Percentiles rank a stretch among this genome's conserved stretches.
These are phyloP conservation scores for Sylvicapra grimmia DNA, from an alignment of 2,113 vertebrate species.

Conservation along the genomic window DNA sequence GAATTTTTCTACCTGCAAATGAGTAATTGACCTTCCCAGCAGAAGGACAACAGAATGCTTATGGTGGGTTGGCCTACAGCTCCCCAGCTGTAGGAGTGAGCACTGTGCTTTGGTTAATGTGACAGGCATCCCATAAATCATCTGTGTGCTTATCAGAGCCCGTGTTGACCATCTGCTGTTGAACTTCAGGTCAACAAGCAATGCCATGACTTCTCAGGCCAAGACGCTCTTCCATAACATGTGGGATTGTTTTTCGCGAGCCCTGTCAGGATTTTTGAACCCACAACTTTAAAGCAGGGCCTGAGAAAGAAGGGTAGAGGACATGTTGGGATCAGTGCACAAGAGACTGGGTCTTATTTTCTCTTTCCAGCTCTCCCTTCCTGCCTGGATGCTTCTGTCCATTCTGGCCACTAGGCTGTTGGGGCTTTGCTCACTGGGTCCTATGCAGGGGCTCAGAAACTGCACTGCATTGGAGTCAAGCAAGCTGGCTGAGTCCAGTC, in stretches of 20 bases:
- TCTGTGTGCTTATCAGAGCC: background rate
- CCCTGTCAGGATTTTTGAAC: background rate
- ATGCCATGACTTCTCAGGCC: background rate
- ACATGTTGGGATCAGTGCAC: fast-evolving
- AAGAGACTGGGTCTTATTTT: fast-evolving
- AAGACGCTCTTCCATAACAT: fast-evolving
- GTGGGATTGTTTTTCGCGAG: fast-evolving
- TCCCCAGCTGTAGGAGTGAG: fast-evolving
- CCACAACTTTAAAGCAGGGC: fast-evolving
- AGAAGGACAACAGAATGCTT: background rate
- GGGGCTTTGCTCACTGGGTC: no score
- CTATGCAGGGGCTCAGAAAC: background rate
- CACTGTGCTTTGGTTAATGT: fast-evolving
- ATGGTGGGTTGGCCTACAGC: no score
- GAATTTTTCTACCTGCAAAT: background rate
- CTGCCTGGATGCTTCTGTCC: background rate
- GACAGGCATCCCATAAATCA: fast-evolving
- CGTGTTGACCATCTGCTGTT: fast-evolving
- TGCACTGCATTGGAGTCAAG: fast-evolving
- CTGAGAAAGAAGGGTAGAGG: background rate
- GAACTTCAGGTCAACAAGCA: background rate
- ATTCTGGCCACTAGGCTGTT: fast-evolving
- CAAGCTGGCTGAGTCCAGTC: background rate
- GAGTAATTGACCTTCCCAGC: fast-evolving
- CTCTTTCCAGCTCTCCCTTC: background rate